These are phyloP conservation scores for Drosophila fuyamai DNA, from an alignment of 1,140 invertebrate genomes.

Conservation along the genomic window DNA sequence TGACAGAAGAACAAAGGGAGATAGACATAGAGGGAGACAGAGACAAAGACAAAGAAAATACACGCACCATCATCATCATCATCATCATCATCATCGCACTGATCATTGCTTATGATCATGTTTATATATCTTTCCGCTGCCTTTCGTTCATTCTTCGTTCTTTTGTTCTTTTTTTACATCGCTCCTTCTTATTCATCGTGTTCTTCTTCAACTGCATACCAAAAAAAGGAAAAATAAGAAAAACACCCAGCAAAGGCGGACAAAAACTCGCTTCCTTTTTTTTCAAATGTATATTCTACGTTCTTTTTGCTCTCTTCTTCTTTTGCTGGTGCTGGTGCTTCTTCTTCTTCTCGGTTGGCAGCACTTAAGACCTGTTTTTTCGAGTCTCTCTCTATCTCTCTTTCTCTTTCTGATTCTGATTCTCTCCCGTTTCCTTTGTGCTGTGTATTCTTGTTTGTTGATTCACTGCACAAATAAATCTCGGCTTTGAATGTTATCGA, in stretches of 20 bases:
- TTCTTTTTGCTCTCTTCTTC: conserved; percentile 35
- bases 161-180: conserved; percentile 6
- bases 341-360: conserved; percentile 42
- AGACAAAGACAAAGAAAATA: conserved; percentile 15
- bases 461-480: conserved; percentile 83
- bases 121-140: conserved; percentile 1
- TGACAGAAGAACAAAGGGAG: conserved; percentile 50
- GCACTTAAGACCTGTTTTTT: conserved; percentile 77
- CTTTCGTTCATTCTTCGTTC: conserved; percentile 17
- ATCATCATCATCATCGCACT: conserved; percentile 16
- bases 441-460: conserved; percentile 52
- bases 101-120: conserved; percentile 30
- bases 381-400: conserved; percentile 3
- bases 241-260: conserved; percentile 15
- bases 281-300: conserved; percentile 69
- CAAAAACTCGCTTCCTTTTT: conserved; percentile 74
- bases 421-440: conserved; percentile 31
- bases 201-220: conserved; percentile 46
- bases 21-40: conserved; percentile 20
- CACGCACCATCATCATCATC: conserved; percentile 35
- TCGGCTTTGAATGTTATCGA: conserved; percentile 72
- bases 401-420: conserved; percentile 8
- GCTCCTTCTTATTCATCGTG: conserved; percentile 11
- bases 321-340: conserved; percentile 15
- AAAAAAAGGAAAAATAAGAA: conserved; percentile 29